These are phyloP conservation scores for Ptilodon capucinus DNA, from an alignment of 2,888 invertebrate species.

Conservation along the genomic window DNA sequence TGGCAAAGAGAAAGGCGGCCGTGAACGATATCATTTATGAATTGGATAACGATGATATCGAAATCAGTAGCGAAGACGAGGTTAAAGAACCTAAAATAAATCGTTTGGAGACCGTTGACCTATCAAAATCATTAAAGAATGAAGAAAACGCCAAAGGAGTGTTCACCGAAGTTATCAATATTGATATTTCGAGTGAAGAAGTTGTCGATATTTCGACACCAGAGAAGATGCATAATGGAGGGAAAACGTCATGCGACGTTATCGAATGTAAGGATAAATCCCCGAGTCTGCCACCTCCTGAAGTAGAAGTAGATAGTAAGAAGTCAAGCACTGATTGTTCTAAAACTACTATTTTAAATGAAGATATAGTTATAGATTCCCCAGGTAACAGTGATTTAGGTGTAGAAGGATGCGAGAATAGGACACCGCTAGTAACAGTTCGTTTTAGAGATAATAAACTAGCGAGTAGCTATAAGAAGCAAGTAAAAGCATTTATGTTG, in stretches of 20 bases:
- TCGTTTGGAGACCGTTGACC: slow-evolving; percentile 40
- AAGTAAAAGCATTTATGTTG: slow-evolving; percentile 73
- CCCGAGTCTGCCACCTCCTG: slow-evolving; percentile 16
- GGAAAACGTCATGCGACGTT: slow-evolving; percentile 56
- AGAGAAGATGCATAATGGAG: slow-evolving; percentile 56
- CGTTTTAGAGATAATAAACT: slow-evolving; percentile 69
- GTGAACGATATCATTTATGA: slow-evolving; percentile 78
- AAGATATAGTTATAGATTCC: slow-evolving; percentile 65
- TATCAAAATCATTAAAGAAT: slow-evolving; percentile 23
- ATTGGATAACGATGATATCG: slow-evolving; percentile 75
- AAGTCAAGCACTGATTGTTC: slow-evolving; percentile 31
- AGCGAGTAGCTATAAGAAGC: slow-evolving; percentile 69
- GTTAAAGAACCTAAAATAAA: slow-evolving; percentile 61
- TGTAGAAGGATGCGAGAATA: slow-evolving; percentile 67
- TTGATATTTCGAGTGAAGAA: slow-evolving; percentile 43
- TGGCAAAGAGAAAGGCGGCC: slow-evolving; percentile 73
- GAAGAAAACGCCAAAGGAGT: slow-evolving; percentile 32
- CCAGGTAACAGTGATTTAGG: slow-evolving; percentile 59
- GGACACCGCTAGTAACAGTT: slow-evolving; percentile 68
- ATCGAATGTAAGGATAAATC: slow-evolving; percentile 25
- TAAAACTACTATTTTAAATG: slow-evolving; percentile 56
- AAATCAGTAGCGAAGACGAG: slow-evolving; percentile 73
- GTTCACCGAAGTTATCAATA: slow-evolving; percentile 37
- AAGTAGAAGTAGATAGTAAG: slow-evolving; percentile 33
- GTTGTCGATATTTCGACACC: slow-evolving; percentile 27